phyloP scores from a whole-genome alignment of 2,797 vertebrate genomes.

The Numenius phaeopus region DNA sequence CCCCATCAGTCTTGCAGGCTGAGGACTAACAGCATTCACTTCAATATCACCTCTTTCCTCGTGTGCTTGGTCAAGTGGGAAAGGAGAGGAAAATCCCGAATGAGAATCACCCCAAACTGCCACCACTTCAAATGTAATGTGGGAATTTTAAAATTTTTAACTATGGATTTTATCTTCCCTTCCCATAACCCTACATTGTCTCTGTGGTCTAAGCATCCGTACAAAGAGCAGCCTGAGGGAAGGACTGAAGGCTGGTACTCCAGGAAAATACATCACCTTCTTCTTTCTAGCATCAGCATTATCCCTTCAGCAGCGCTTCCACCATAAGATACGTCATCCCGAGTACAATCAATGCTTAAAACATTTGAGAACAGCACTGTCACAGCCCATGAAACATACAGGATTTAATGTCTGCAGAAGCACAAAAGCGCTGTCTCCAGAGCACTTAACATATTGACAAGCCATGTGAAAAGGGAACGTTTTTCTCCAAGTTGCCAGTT shows the following conservation, averaged over 20 bases:
- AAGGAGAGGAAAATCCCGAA: not conserved
- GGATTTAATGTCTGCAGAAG: constrained; percentile 50
- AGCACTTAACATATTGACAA: constrained; percentile 57
- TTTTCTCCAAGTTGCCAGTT: constrained; percentile 37
- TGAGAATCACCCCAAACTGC: not conserved
- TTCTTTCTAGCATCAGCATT: not conserved
- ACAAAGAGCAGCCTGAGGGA: not conserved
- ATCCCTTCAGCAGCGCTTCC: not conserved
- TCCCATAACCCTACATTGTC: not conserved
- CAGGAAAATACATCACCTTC: not conserved
- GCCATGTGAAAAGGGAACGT: not conserved
- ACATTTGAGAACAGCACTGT: constrained; percentile 39
- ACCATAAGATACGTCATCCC: not conserved
- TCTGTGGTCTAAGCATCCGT: not conserved
- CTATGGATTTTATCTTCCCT: not conserved
- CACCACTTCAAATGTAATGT: not conserved
- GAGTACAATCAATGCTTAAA: constrained; percentile 10
- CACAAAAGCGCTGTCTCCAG: constrained; percentile 56
- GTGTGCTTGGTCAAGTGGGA: not conserved
- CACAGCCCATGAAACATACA: not conserved
- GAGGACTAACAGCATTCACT: not conserved
- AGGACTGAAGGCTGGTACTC: not conserved
- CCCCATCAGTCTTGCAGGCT: not conserved
- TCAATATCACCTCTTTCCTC: not conserved
- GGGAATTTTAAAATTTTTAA: not conserved